Evolutionary conservation across 2,888 invertebrate species (phyloP).

Genomic region (Beris chalybata): DNA sequence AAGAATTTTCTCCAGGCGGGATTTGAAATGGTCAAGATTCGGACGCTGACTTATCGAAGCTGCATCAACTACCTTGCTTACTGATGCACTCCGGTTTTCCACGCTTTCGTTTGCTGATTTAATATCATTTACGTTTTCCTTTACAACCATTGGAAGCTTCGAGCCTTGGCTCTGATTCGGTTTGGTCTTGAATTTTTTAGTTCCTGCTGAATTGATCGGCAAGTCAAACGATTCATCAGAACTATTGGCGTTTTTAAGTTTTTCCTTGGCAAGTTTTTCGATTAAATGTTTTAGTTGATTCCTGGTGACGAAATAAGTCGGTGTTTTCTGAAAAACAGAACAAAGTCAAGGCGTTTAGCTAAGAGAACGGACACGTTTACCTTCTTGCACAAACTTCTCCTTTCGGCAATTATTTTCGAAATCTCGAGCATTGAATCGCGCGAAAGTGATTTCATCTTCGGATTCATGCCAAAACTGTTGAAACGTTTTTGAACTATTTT

Average conservation of each 20-base stretch:
- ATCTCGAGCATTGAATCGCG: conserved; percentile 4
- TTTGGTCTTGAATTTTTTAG: neutral
- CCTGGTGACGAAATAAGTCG: conserved; percentile 48
- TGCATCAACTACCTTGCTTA: neutral
- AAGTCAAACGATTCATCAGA: neutral
- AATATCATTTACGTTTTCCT: neutral
- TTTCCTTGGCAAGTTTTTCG: conserved; percentile 45
- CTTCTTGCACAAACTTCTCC: conserved; percentile 13
- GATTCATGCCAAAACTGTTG: conserved; percentile 22
- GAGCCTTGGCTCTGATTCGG: too few relatives aligned
- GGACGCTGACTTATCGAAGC: neutral
- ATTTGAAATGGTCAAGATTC: conserved; percentile 42
- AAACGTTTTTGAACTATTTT: conserved; percentile 24
- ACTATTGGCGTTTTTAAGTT: neutral
- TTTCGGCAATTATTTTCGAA: conserved; percentile 8
- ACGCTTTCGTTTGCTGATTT: neutral
- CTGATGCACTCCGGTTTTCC: neutral
- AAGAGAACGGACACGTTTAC: conserved; percentile 1
- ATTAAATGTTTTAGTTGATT: conserved; percentile 49
- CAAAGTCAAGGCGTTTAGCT: neutral
- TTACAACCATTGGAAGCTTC: too few relatives aligned
- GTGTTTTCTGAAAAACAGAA: conserved; percentile 43
- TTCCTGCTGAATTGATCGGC: neutral
- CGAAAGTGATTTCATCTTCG: conserved; percentile 19
- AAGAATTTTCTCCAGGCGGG: conserved; percentile 47